phyloP scores from a whole-genome alignment of 2,113 vertebrate genomes.

The Grammomys surdaster region DNA sequence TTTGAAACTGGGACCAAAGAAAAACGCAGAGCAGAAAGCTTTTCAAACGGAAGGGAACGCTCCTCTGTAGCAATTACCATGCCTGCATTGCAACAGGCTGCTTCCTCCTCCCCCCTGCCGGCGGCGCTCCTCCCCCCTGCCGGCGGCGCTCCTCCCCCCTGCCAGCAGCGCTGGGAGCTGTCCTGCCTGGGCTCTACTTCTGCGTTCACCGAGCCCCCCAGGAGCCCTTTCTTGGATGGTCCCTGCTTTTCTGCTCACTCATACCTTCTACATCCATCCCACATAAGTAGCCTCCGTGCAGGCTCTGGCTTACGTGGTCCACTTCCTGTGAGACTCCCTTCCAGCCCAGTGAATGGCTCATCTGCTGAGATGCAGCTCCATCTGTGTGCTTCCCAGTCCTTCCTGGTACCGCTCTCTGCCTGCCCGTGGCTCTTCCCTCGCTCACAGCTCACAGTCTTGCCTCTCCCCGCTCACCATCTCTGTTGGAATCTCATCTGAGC shows the following conservation, averaged over 20 bases:
- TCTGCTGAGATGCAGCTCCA: background rate
- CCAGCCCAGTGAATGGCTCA: background rate
- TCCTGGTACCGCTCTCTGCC: no score
- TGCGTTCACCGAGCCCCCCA: background rate
- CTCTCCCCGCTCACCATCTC: background rate
- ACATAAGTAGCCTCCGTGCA: background rate
- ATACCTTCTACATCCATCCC: background rate
- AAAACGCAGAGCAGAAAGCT: conserved; percentile 84
- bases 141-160: background rate
- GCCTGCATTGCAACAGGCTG: conserved; percentile 79
- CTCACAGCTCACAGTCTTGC: background rate
- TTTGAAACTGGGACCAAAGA: conserved; percentile 88
- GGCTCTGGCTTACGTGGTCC: background rate
- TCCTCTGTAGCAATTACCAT: conserved; percentile 81
- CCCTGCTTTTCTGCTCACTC: background rate
- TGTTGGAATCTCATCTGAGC: background rate
- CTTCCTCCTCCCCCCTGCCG: conserved; percentile 64
- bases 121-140: background rate
- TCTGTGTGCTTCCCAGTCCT: background rate
- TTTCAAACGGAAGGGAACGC: conserved; percentile 82
- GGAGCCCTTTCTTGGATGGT: background rate
- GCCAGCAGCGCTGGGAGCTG: conserved; percentile 25
- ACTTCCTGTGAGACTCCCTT: background rate
- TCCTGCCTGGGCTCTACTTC: background rate
- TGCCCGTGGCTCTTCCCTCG: background rate